Base-by-base conservation (phyloP, 2,888 invertebrate genomes). In the Hedya salicella region DNA sequence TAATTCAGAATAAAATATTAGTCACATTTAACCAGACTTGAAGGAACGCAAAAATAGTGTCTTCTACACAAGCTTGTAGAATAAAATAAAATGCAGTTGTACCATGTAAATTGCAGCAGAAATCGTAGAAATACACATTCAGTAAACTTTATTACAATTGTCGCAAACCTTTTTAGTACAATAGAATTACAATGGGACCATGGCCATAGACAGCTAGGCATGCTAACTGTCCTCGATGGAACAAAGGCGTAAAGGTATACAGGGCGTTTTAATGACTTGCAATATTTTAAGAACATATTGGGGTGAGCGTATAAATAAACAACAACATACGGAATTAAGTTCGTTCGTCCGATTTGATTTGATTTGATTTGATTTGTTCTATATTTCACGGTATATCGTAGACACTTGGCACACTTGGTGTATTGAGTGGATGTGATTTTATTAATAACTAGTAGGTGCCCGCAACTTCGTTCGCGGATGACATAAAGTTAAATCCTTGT, bases 81-180 rank as follows among this genome's bases (percentile, higher is more conserved):
- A 11, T 36, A 46, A 56, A 44, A 44, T 46, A 32, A 57, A 57
- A 46, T n/a, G n/a, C 30, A 11, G 11, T 21, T 16, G 17, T 16
- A 14, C 44, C 44, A 46, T 57, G 44, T 57, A 57, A 57, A 57
- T 16, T 19, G 57, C 16, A 30, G 30, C 44, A 19, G 57, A 57
- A 57, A 44, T 57, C 46, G 57, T 57, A 57, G 30, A 56, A 4
- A 11, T 36, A 57, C 42, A 57, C 57, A 30, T 30, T 19, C 57
- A 46, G 32, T 17, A 32, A 32, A 57, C 44, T 57, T 57, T 57
- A 57, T 57, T 46, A 57, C 57, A 57, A 57, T 57, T 57, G 57
- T 57, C 57, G 32, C 42, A 56, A 32, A 46, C 57, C 57, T 57
- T 57, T 57, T 57, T 44, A 44, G 44, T 17, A 57, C 57, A 57